These are phyloP conservation scores for Cremastinae sp. DNA, from an alignment of 2,888 invertebrate species.

Conservation along the genomic window DNA sequence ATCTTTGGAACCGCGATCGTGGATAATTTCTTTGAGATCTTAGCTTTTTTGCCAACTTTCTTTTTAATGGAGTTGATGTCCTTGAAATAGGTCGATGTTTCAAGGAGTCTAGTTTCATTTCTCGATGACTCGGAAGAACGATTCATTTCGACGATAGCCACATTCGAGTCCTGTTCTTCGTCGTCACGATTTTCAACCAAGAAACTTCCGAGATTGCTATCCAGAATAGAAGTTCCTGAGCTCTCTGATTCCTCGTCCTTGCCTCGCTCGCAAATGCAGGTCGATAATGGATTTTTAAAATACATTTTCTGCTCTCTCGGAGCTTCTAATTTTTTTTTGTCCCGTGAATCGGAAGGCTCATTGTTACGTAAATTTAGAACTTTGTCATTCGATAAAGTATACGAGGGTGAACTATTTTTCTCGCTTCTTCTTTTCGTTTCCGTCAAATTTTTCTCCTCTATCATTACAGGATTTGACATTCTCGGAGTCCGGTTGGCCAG, in stretches of 20 bases:
- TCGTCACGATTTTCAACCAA: neutral
- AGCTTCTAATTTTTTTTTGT: neutral
- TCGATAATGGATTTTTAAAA: constrained; percentile 5
- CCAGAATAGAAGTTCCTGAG: neutral
- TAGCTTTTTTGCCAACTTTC: no score
- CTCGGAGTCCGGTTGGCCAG: neutral
- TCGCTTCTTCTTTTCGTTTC: neutral
- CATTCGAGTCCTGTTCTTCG: constrained; percentile 14
- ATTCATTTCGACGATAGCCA: neutral
- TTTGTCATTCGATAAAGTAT: constrained; percentile 17
- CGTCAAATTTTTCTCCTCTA: constrained; percentile 1
- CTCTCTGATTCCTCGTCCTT: neutral
- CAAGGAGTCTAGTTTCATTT: neutral
- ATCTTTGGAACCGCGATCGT: constrained; percentile 6
- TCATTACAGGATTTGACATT: neutral
- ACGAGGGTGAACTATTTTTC: neutral
- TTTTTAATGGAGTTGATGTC: neutral
- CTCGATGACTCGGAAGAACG: neutral
- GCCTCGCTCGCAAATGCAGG: constrained; percentile 37
- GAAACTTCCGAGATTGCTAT: neutral
- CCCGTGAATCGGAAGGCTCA: no score
- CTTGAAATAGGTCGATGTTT: neutral
- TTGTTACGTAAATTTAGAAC: no score
- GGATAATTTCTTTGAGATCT: constrained; percentile 15
- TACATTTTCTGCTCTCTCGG: neutral